Percentiles rank a stretch among this genome's conserved stretches.
These are phyloP conservation scores for Hipposideros larvatus DNA, from an alignment of 2,797 vertebrate genomes.

Conservation along the genomic window DNA sequence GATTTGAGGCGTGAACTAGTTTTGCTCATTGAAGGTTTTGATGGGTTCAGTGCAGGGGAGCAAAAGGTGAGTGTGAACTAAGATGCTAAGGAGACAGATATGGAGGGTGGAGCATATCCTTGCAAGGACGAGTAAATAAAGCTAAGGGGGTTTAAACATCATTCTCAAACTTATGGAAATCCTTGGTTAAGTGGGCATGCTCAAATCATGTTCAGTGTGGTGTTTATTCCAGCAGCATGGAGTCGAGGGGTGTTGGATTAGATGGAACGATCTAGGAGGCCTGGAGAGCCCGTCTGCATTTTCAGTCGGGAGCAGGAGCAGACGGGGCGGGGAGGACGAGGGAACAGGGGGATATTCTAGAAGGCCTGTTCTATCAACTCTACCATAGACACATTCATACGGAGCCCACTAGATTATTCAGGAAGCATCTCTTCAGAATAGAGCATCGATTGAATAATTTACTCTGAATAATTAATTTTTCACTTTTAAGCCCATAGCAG, in stretches of 20 bases:
- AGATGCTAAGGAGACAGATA: rapidly evolving
- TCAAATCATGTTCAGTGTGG: rapidly evolving
- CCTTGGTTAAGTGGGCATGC: rapidly evolving
- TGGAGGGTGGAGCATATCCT: rapidly evolving
- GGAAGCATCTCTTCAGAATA: constrained; percentile 50
- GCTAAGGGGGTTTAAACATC: rapidly evolving
- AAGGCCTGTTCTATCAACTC: rapidly evolving
- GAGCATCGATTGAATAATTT: constrained; percentile 77
- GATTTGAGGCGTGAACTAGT: rapidly evolving
- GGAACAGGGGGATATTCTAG: rapidly evolving
- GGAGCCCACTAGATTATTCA: neutral
- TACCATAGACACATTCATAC: too few species aligned
- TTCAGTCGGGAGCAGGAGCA: neutral
- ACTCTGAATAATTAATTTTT: constrained; percentile 83
- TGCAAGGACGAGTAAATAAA: neutral
- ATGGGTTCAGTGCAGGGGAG: neutral
- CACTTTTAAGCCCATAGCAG: constrained; percentile 78
- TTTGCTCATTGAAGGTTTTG: neutral
- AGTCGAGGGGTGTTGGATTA: too few species aligned
- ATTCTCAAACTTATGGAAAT: neutral
- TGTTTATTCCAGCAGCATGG: rapidly evolving
- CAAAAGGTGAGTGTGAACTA: neutral
- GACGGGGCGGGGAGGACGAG: rapidly evolving
- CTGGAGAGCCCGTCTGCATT: neutral
- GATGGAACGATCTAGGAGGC: too few species aligned